These are phyloP conservation scores for Priocnemis perturbator DNA, from an alignment of 2,888 invertebrate genomes.

Conservation along the genomic window DNA sequence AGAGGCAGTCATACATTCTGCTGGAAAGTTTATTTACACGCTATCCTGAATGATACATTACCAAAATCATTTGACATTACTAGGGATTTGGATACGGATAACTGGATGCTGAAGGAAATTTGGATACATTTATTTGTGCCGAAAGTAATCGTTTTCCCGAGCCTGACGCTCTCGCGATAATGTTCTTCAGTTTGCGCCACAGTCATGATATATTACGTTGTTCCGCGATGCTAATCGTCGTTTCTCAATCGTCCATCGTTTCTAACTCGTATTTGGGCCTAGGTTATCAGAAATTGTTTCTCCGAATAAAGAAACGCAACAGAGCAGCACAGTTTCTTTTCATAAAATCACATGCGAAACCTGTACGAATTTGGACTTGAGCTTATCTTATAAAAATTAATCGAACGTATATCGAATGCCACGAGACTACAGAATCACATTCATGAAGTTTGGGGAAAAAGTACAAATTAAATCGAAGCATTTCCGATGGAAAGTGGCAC, in stretches of 20 bases:
- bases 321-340: neutral
- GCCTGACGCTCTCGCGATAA: constrained; percentile 2
- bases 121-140: neutral
- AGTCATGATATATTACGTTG: too few species aligned
- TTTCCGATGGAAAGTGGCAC: constrained; percentile 24
- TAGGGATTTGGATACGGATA: neutral
- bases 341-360: constrained; percentile 38
- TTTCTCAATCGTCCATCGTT: too few species aligned
- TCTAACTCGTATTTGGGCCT: too few species aligned
- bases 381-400: constrained; percentile 33
- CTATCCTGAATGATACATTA: too few species aligned
- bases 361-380: constrained; percentile 53
- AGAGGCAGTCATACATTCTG: too few species aligned
- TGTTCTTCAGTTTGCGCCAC: too few species aligned
- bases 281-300: too few species aligned
- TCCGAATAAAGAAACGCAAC: too few species aligned
- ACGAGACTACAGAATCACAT: constrained; percentile 30
- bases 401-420: constrained; percentile 38
- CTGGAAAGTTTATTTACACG: too few species aligned
- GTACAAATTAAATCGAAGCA: neutral
- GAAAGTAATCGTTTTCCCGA: constrained; percentile 15
- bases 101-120: neutral
- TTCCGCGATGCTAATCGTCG: too few species aligned
- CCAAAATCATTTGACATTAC: neutral
- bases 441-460: neutral